These are phyloP conservation scores for Acronicta psi DNA, from an alignment of 2,888 invertebrate genomes.

Conservation along the genomic window DNA sequence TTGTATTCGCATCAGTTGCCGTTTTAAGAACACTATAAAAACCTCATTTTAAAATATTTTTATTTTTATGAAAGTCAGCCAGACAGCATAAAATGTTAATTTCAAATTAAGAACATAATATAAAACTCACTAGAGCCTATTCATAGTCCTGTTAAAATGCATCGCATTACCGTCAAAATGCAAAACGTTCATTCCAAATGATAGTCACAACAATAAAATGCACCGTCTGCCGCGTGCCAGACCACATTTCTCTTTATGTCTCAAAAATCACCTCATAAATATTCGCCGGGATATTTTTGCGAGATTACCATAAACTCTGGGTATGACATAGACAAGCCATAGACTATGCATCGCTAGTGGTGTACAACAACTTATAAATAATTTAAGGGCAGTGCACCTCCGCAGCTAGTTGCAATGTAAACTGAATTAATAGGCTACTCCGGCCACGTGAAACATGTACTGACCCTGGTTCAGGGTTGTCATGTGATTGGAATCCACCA, in stretches of 20 bases:
- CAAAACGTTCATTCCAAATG: neutral
- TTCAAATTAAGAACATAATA: too few relatives aligned
- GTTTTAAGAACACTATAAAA: too few relatives aligned
- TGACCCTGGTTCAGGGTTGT: conserved; percentile 35
- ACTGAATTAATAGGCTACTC: conserved; percentile 56
- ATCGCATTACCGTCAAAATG: conserved; percentile 4
- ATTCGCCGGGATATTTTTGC: conserved; percentile 40
- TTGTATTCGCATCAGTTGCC: too few relatives aligned
- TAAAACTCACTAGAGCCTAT: too few relatives aligned
- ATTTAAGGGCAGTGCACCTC: conserved; percentile 47
- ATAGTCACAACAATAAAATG: conserved; percentile 26
- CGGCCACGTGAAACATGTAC: conserved; percentile 45
- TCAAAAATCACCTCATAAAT: conserved; percentile 45
- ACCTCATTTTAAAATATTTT: too few relatives aligned
- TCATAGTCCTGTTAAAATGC: neutral
- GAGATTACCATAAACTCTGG: conserved; percentile 42
- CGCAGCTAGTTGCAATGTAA: conserved; percentile 54
- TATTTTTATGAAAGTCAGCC: too few relatives aligned
- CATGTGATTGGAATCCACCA: conserved; percentile 3
- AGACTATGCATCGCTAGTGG: conserved; percentile 43
- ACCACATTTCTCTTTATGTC: conserved; percentile 24
- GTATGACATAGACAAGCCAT: conserved; percentile 38
- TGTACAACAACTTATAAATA: conserved; percentile 50
- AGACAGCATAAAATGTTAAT: too few relatives aligned
- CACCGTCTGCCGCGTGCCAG: conserved; percentile 22